These are phyloP conservation scores for Sclerodermus sp. DNA, from an alignment of 2,888 invertebrate genomes.

Conservation along the genomic window DNA sequence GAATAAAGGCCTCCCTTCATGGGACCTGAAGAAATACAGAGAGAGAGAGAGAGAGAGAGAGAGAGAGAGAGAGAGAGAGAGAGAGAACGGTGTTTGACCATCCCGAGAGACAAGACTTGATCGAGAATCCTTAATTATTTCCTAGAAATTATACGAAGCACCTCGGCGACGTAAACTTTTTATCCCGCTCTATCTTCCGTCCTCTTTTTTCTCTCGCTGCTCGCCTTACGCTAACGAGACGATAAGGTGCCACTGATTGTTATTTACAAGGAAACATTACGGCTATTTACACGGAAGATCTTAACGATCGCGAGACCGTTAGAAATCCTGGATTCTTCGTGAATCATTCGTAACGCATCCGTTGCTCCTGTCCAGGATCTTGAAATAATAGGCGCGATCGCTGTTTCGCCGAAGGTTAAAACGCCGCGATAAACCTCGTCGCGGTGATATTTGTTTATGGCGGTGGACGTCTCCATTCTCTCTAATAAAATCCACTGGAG, in stretches of 20 bases:
- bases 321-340: neutral
- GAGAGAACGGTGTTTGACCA: constrained; percentile 41
- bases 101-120: constrained; percentile 34
- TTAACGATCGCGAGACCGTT: constrained; percentile 1
- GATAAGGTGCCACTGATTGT: constrained; percentile 24
- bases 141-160: constrained; percentile 25
- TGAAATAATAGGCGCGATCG: too few relatives aligned
- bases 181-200: neutral
- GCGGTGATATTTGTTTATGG: too few relatives aligned
- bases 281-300: constrained; percentile 12
- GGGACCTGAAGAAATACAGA: too few relatives aligned
- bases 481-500: too few relatives aligned
- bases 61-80: too few relatives aligned
- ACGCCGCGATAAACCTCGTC: too few relatives aligned
- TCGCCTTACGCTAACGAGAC: constrained; percentile 22
- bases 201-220: constrained; percentile 3
- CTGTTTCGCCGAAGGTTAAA: too few relatives aligned
- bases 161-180: neutral
- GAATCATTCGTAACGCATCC: too few relatives aligned
- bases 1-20: constrained; percentile 33
- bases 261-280: constrained; percentile 19
- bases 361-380: too few relatives aligned
- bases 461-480: too few relatives aligned
- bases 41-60: too few relatives aligned
- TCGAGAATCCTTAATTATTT: constrained; percentile 39